A percentile compares a stretch with the other conserved stretches of the same genome.
phyloP scores from a whole-genome alignment of 2,113 vertebrate genomes.

The Heterochromis multidens region DNA sequence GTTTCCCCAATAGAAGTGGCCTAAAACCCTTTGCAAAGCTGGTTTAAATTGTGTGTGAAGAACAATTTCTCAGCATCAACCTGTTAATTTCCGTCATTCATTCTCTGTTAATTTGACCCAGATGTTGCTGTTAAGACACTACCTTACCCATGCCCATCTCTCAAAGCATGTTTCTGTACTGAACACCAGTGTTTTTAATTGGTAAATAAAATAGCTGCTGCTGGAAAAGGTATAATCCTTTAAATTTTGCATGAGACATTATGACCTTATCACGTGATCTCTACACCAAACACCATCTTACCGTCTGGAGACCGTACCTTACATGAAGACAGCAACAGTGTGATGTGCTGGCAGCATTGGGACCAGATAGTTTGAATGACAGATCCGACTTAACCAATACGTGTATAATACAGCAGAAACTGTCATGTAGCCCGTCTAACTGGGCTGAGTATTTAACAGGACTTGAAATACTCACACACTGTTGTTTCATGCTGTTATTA shows the following conservation, averaged over 20 bases:
- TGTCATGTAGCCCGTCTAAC: neutral
- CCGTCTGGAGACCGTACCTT: conserved; percentile 7
- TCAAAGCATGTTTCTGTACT: conserved; percentile 50
- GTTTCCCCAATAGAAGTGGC: conserved; percentile 13
- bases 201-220: conserved; percentile 55
- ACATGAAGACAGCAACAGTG: neutral
- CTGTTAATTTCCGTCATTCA: conserved; percentile 1
- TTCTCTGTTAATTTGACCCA: conserved; percentile 13
- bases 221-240: conserved; percentile 34
- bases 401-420: neutral
- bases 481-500: conserved; percentile 22
- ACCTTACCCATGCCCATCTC: conserved; percentile 23
- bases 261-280: conserved; percentile 1
- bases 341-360: neutral
- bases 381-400: conserved; percentile 4
- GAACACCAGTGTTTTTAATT: conserved; percentile 26
- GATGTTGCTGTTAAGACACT: conserved; percentile 11
- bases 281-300: conserved; percentile 14
- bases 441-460: neutral
- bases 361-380: conserved; percentile 8
- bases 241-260: conserved; percentile 21
- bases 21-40: conserved; percentile 28
- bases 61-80: conserved; percentile 6
- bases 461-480: neutral
- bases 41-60: conserved; percentile 18